phyloP scores from a whole-genome alignment of 2,888 invertebrate species.

The Rhynchonema sp. region DNA sequence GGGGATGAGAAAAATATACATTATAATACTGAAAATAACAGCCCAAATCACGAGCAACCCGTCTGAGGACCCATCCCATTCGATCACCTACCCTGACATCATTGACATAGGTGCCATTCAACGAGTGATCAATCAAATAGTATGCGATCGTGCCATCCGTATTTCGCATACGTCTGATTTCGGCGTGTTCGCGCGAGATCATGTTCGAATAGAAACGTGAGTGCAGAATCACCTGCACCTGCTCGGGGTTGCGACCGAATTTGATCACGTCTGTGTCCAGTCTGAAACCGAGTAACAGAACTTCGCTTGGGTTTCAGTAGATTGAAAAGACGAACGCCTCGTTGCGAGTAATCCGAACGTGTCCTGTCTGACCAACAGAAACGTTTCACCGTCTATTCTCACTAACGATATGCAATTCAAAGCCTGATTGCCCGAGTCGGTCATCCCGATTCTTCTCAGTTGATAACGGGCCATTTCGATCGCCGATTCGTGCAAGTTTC shows the following conservation, averaged over 20 bases:
- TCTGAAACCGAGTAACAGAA: neutral
- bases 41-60: too few species aligned
- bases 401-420: neutral
- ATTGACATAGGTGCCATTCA: constrained; percentile 35
- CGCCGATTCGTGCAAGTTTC: neutral
- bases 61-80: neutral
- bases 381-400: too few species aligned
- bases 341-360: too few species aligned
- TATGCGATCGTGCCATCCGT: constrained; percentile 23
- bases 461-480: neutral
- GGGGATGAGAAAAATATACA: too few species aligned
- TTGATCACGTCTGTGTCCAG: constrained; percentile 9
- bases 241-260: constrained; percentile 20
- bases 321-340: too few species aligned
- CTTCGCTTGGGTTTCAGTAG: too few species aligned
- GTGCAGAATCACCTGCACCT: constrained; percentile 23
- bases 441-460: neutral
- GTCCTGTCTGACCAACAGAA: too few species aligned
- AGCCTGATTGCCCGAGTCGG: neutral
- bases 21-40: too few species aligned
- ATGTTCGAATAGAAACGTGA: constrained; percentile 27
- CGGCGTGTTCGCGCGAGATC: constrained; percentile 30
- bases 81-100: constrained; percentile 17
- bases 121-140: constrained; percentile 27
- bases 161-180: constrained; percentile 19